Evolutionary conservation across 2,113 vertebrate genomes (phyloP).

Genomic region (Galeopterus variegatus): DNA sequence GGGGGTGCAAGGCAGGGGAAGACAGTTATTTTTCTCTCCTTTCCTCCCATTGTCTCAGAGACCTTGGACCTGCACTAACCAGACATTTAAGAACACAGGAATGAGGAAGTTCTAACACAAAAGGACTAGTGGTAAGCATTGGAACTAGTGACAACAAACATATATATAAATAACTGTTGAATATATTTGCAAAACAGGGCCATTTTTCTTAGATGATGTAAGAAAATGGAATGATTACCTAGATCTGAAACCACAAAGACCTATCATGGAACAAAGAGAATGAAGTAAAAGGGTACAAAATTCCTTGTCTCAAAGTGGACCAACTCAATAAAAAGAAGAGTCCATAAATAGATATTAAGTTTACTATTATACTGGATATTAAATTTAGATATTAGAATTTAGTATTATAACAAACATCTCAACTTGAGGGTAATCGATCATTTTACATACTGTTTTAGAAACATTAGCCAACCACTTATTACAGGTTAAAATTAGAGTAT

Average conservation of each 20-base stretch:
- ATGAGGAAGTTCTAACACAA: background rate
- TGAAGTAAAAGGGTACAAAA: background rate
- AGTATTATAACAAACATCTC: background rate
- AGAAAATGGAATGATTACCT: background rate
- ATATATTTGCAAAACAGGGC: background rate
- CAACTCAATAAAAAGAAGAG: background rate
- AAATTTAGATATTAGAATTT: background rate
- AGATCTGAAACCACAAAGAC: background rate
- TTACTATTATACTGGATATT: background rate
- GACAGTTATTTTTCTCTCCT: background rate
- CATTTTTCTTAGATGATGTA: background rate
- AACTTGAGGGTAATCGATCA: background rate
- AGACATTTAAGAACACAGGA: background rate
- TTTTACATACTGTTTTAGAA: conserved; percentile 1
- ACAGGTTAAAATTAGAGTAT: background rate
- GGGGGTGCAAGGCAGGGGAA: background rate
- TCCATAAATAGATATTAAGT: background rate
- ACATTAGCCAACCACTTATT: background rate
- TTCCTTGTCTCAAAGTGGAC: background rate
- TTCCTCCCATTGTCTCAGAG: background rate
- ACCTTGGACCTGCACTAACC: background rate
- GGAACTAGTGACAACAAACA: background rate
- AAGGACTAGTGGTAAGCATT: background rate
- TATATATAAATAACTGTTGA: background rate
- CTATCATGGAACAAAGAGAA: background rate